phyloP scores from a whole-genome alignment of 1,140 invertebrate species.

The Halictus rubicundus region DNA sequence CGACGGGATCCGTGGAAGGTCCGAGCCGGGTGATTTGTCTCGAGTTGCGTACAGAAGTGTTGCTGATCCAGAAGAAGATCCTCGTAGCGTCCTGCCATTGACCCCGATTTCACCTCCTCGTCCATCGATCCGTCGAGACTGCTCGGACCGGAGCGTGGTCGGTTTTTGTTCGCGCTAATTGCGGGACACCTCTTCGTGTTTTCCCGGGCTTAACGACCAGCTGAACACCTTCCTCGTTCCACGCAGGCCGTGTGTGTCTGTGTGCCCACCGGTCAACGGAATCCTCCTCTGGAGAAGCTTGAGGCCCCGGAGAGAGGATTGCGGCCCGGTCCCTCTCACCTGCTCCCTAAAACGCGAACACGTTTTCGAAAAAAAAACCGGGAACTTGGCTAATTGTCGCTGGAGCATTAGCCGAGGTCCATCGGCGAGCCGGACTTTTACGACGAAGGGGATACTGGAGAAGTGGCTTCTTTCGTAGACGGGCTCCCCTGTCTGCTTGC shows the following conservation, averaged over 20 bases:
- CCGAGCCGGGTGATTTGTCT: too few species aligned
- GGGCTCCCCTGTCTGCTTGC: not conserved
- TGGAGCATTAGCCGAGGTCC: slow-evolving; percentile 9
- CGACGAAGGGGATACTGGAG: not conserved
- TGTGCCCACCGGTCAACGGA: not conserved
- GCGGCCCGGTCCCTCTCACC: slow-evolving; percentile 17
- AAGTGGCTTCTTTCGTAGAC: slow-evolving; percentile 6
- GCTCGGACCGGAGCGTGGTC: slow-evolving; percentile 19
- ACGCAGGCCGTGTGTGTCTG: not conserved
- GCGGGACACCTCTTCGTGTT: slow-evolving; percentile 56
- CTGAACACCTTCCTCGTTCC: slow-evolving; percentile 31
- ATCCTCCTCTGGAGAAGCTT: not conserved
- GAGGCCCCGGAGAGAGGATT: not conserved
- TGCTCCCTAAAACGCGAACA: slow-evolving; percentile 30
- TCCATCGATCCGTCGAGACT: slow-evolving; percentile 5
- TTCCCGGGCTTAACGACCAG: slow-evolving; percentile 52
- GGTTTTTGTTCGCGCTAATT: slow-evolving; percentile 61
- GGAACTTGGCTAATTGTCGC: slow-evolving; percentile 44
- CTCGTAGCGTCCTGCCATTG: not conserved
- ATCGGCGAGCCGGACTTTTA: slow-evolving; percentile 35
- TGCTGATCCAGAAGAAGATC: not conserved
- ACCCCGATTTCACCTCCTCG: slow-evolving; percentile 23
- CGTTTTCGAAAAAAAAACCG: slow-evolving; percentile 10
- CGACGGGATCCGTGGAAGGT: too few species aligned
- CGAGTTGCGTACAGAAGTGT: not conserved